A percentile compares a stretch with the other conserved stretches of the same genome.
Conservation (phyloP, 2,797 vertebrate genomes). For the Falco concolor region DNA sequence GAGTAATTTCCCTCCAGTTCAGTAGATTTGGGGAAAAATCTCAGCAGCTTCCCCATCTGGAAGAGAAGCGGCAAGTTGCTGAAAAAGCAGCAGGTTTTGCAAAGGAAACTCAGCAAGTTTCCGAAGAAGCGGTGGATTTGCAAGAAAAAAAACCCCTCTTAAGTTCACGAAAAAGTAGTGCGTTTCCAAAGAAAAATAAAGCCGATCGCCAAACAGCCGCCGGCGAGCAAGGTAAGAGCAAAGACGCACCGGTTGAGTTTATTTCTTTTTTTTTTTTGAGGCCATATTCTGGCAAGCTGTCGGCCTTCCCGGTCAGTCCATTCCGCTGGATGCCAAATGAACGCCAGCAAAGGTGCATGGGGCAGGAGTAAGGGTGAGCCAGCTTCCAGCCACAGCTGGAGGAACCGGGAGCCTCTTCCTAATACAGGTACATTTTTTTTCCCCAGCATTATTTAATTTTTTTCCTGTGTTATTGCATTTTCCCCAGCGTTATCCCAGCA, state of each 20-base stretch:
- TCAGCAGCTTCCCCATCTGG: neutral
- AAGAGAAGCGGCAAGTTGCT: neutral
- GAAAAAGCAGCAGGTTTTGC: neutral
- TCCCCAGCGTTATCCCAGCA: neutral
- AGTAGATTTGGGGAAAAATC: neutral
- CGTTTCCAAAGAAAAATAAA: neutral
- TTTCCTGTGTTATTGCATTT: rapidly evolving
- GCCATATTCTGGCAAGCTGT: neutral
- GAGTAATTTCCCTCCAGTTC: neutral
- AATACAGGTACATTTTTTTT: rapidly evolving
- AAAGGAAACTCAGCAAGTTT: neutral
- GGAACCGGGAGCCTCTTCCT: neutral
- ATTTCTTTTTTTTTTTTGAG: neutral
- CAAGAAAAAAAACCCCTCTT: too few relatives aligned
- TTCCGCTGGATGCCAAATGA: too few relatives aligned
- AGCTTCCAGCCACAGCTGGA: neutral
- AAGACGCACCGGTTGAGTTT: too few relatives aligned
- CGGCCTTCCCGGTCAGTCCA: neutral
- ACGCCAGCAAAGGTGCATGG: neutral
- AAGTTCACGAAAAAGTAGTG: neutral
- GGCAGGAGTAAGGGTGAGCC: neutral
- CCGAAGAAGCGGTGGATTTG: neutral
- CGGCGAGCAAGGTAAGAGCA: too few relatives aligned
- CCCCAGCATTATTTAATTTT: rapidly evolving
- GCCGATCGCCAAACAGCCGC: rapidly evolving